Base-by-base conservation (phyloP, 2,888 invertebrate species). In the Dermolepida albohirtum region DNA sequence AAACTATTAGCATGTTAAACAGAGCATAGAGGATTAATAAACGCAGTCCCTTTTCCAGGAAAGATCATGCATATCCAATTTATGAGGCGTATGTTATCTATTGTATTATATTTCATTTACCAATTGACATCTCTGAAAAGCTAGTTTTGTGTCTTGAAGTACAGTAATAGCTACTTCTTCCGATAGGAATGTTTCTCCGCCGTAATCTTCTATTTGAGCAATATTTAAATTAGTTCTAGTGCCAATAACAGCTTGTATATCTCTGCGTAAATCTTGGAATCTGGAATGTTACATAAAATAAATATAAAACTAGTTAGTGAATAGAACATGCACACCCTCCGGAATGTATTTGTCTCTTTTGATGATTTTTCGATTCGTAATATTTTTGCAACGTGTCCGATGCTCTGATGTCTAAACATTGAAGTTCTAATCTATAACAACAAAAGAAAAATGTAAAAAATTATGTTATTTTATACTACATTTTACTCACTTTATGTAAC, bases 111-210 rank as follows among this genome's bases (percentile, higher is more conserved):
- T 54, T 43, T 43, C 10, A 78, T 85, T 85, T 80, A 93, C 91
- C 78, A 93, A 86, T 72, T 93, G 91, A 80, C 97, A 97, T 69
- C 98, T 87, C 74, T 93, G 90, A 75, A 98, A 94, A 0, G 97
- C 96, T 41, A 92, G 89, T 82, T 95, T 95, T 0, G 95, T 93
- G 78, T 96, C 94, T 80, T 94, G 95, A 44, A 99, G 84, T 78
- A 98, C 89, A 76, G 90, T 93, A 73, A 96, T 94, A 0, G 97
- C 97, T 2, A 98, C 87, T 79, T 96, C 95, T 82, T 98, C 97
- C 0, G 97, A 97, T 0, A 99, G 87, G 81, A 98, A 97, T 0
- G 97, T 98, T 84, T 99, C 98, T 0, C 96, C 98, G 1, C 97
- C 97, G 79, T 96, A 97, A 83, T 97, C 95, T 82, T 98, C 98